phyloP scores from a whole-genome alignment of 2,888 invertebrate genomes.

The Biston stratarius region DNA sequence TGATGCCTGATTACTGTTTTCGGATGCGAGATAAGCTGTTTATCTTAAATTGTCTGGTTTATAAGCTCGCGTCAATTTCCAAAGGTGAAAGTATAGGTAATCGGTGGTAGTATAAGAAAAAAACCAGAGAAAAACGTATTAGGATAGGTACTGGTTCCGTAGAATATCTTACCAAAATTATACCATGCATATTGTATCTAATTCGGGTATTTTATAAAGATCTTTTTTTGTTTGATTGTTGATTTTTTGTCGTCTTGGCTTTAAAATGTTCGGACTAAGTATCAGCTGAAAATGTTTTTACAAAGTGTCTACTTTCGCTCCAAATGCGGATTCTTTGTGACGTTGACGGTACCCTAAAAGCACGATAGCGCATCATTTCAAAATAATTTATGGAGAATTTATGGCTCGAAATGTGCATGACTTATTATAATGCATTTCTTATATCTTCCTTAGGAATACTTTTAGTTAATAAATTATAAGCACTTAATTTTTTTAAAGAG shows the following conservation, averaged over 20 bases:
- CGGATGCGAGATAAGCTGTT: slow-evolving; percentile 67
- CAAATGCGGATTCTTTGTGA: neutral
- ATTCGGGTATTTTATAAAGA: too few relatives aligned
- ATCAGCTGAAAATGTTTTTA: too few relatives aligned
- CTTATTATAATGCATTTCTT: slow-evolving; percentile 42
- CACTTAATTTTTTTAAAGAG: neutral
- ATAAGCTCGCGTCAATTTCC: slow-evolving; percentile 56
- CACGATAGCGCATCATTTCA: slow-evolving; percentile 60
- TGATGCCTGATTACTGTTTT: slow-evolving; percentile 69
- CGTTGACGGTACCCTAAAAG: slow-evolving; percentile 28
- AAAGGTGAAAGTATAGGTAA: slow-evolving; percentile 73
- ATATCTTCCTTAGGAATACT: neutral
- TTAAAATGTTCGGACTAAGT: too few relatives aligned
- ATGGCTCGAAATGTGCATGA: slow-evolving; percentile 40
- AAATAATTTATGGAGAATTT: slow-evolving; percentile 62
- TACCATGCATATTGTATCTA: neutral
- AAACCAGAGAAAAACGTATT: slow-evolving; percentile 3
- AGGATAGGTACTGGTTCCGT: slow-evolving; percentile 17
- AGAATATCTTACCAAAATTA: slow-evolving; percentile 16
- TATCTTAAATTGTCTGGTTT: slow-evolving; percentile 73
- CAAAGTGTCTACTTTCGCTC: neutral
- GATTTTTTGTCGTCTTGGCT: too few relatives aligned
- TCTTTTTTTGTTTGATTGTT: too few relatives aligned
- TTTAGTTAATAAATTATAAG: neutral
- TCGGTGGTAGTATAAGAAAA: slow-evolving; percentile 47